A percentile compares a stretch with the other conserved stretches of the same genome.
phyloP scores from a whole-genome alignment of 2,888 invertebrate species.

The Laothoe populi region DNA sequence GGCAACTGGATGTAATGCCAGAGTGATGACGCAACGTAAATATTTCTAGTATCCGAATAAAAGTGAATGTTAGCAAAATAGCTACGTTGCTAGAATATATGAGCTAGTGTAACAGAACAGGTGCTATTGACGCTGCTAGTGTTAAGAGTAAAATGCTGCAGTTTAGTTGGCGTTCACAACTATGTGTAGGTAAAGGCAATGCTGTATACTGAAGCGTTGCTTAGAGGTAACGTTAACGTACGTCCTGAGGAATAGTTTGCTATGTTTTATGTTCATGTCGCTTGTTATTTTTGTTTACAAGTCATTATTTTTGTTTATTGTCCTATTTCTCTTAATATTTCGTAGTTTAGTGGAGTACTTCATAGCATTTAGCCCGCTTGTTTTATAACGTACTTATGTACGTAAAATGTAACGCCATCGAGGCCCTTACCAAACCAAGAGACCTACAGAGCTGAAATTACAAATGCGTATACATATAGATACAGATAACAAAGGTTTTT shows the following conservation, averaged over 20 bases:
- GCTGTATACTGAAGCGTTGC: background rate
- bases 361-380: background rate
- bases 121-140: slow-evolving; percentile 29
- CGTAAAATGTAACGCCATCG: too few species aligned
- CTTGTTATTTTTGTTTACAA: background rate
- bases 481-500: too few species aligned
- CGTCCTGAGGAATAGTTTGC: background rate
- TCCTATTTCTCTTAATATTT: slow-evolving; percentile 23
- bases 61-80: slow-evolving; percentile 42
- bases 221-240: slow-evolving; percentile 6
- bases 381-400: background rate
- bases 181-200: slow-evolving; percentile 16
- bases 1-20: slow-evolving; percentile 49
- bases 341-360: background rate
- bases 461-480: too few species aligned
- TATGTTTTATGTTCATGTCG: background rate
- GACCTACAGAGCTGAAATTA: too few species aligned
- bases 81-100: slow-evolving; percentile 32
- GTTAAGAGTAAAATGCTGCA: slow-evolving; percentile 20
- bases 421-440: too few species aligned
- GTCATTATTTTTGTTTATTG: slow-evolving; percentile 30
- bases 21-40: slow-evolving; percentile 51
- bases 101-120: slow-evolving; percentile 16
- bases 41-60: slow-evolving; percentile 52
- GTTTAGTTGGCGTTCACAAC: slow-evolving; percentile 10